Conservation (phyloP, 92 coral and sea anemone genomes). For the Hydrozoanthus gracilis region DNA sequence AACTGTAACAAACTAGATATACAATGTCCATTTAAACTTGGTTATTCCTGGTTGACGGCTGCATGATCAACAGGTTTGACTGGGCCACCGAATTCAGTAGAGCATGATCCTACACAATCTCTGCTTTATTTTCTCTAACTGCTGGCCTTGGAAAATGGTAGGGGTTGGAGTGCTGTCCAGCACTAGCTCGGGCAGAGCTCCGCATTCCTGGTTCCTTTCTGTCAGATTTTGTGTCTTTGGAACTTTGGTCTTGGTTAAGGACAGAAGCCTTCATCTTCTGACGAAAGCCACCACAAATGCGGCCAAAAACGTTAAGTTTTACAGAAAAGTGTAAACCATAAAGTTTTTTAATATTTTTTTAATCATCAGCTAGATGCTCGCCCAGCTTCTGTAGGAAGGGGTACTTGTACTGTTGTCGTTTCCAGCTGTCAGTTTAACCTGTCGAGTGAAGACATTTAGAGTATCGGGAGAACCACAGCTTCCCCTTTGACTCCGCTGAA, state of each 20-base stretch:
- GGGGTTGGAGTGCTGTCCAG: constrained; percentile 62
- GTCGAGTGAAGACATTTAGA: constrained; percentile 26
- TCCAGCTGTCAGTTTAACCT: not conserved
- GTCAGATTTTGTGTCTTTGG: constrained; percentile 26
- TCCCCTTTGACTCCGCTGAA: constrained; percentile 44
- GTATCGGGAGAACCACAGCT: constrained; percentile 20
- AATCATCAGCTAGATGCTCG: not conserved
- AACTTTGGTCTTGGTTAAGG: not conserved
- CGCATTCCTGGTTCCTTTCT: constrained; percentile 3
- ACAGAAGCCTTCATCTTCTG: no score
- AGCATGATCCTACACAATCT: constrained; percentile 36
- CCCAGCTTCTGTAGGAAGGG: not conserved
- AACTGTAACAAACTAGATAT: constrained; percentile 21
- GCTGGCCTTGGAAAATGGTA: constrained; percentile 59
- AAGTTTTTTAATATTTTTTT: no score
- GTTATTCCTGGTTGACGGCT: constrained; percentile 43
- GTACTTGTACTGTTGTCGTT: constrained; percentile 8
- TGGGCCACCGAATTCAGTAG: constrained; percentile 59
- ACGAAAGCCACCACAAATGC: no score
- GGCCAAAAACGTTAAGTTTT: no score
- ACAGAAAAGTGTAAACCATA: no score
- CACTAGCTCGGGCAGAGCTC: constrained; percentile 35
- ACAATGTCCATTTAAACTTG: constrained; percentile 25
- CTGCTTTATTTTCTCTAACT: constrained; percentile 37
- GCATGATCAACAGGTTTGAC: constrained; percentile 55